Base-by-base conservation (phyloP, 2,888 invertebrate species). In the Idaea dimidiata region DNA sequence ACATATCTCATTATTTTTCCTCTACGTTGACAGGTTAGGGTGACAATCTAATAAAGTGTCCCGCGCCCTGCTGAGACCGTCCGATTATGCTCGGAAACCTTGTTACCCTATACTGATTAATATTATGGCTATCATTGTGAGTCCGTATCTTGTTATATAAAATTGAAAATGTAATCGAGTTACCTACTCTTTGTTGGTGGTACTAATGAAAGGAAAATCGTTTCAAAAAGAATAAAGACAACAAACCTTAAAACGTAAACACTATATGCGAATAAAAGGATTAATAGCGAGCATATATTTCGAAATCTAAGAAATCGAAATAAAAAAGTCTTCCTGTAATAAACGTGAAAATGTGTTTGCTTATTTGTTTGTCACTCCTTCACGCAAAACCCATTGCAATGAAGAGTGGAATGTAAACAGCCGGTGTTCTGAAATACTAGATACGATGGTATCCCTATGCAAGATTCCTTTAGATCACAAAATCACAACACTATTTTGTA, bases 31-130 rank as follows among this genome's bases (percentile, higher is more conserved):
- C 88, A 88, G 88, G 89, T 89, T 88, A 86, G 89, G 89, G 89
- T 78, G 87, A 84, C 88, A 90, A 91, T 91, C 88, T 89, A 91
- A 91, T 91, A 89, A 89, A 83, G 75, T 82, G 86, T 78, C 83
- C 87, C 81, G 83, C 83, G 68, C 84, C 90, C 90, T 85, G 88
- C 88, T 82, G 90, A 80, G 89, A 84, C 86, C 78, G 83, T 87
- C 88, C 89, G 87, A 86, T 89, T 89, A 89, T 84, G 82, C 79
- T 79, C 78, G 77, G 74, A 83, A 91, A 91, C 86, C 88, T 88
- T 83, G 91, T 91, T 91, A 91, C 90, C 87, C 87, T 87, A 85
- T 83, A 80, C 89, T 90, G 90, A 91, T 91, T 89, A 91, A 89
- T 89, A 88, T 82, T 83, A 86, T 83, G 82, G 84, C 81, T 79